Evolutionary conservation across 2,888 invertebrate genomes (phyloP), one percentile per base, ranked within the genome.

Genomic region (Ornithoptera alexandrae): DNA sequence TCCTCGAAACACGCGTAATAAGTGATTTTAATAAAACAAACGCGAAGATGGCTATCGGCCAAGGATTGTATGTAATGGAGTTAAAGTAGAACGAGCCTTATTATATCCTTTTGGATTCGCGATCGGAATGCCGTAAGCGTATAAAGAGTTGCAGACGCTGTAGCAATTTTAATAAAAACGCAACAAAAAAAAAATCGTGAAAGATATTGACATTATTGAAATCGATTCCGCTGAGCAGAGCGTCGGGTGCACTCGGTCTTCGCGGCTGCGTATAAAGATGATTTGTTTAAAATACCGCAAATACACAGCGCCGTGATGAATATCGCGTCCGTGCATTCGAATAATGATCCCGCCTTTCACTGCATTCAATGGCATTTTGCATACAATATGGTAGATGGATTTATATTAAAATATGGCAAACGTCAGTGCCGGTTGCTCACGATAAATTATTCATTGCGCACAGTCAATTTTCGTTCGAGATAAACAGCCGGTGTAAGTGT

Each of bases 381-480:
- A 92, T 92, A 92, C 92, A 92, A 92, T 92, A 91, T 90, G 88
- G 86, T 87, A 86, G 90, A 92, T 90, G 90, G 90, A 90, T 92
- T 91, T 91, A 90, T 92, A 92, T 91, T 92, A 91, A 92, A 90
- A 90, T 91, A 92, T 92, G 89, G 88, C 87, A 78, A 88, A 89
- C 88, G 90, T 91, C 91, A 92, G 85, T 85, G 83, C 84, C 85
- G 88, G 89, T 89, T 89, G 89, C 85, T 87, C 81, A 89, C 85
- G 83, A 92, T 92, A 90, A 91, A 92, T 92, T 88, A 92, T 92
- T 92, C 91, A 92, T 90, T 85, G 86, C 87, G 84, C 86, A 87
- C 82, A 89, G 90, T 90, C 90, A 90, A 90, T 91, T 92, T 90
- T 89, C 81, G 83, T 84, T 81, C 81, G 86, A 89, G 89, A 90